Conservation (phyloP, 1,140 invertebrate genomes). For the Helicoverpa armigera region DNA sequence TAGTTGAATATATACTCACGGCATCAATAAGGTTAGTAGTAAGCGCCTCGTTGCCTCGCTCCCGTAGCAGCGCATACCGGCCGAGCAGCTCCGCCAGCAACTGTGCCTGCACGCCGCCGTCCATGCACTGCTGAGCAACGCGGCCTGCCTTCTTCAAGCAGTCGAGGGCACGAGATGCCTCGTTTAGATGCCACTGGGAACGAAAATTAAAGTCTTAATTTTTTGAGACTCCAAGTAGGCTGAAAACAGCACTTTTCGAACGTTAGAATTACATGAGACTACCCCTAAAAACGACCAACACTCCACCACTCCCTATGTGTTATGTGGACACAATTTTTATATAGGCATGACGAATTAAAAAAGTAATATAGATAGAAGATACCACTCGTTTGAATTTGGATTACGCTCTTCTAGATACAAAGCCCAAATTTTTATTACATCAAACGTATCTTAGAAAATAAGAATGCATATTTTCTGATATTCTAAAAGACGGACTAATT, state of each 20-base stretch:
- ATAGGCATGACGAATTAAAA: no score
- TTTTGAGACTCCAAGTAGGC: no score
- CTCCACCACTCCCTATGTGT: no score
- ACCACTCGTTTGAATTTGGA: no score
- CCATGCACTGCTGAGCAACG: slow-evolving; percentile 99
- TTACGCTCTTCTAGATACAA: no score
- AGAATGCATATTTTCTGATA: no score
- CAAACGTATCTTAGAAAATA: no score
- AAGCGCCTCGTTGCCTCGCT: slow-evolving; percentile 96
- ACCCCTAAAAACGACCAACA: no score
- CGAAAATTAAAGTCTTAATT: not conserved
- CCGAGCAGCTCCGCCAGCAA: slow-evolving; percentile 89
- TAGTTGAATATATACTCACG: slow-evolving; percentile 75
- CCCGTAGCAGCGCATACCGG: slow-evolving; percentile 84
- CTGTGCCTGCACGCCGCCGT: slow-evolving; percentile 98
- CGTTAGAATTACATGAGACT: not conserved
- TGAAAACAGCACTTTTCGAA: not conserved
- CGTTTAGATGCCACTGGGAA: slow-evolving; percentile 90
- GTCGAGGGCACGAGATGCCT: slow-evolving; percentile 96
- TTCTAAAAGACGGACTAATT: no score
- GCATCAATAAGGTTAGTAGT: slow-evolving; percentile 87
- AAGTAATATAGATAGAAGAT: no score
- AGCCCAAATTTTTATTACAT: no score
- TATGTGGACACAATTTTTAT: no score
- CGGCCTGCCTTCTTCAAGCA: slow-evolving; percentile 98